These are phyloP conservation scores for Conchocele bisecta DNA, from an alignment of 2,888 invertebrate genomes.

Conservation along the genomic window DNA sequence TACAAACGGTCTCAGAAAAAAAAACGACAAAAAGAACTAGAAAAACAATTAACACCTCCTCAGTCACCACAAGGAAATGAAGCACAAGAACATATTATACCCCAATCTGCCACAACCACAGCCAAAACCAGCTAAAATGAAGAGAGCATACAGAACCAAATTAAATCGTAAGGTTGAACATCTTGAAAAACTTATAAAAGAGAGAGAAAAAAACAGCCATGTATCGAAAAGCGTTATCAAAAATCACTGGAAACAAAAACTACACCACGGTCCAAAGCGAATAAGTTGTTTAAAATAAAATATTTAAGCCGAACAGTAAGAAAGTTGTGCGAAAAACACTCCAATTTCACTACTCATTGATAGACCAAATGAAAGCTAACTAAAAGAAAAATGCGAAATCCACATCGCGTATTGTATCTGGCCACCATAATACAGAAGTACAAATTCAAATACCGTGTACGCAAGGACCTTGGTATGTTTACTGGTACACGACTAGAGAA, in stretches of 20 bases:
- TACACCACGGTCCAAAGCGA: conserved; percentile 4
- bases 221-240: conserved; percentile 11
- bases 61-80: too few species aligned
- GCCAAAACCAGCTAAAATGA: too few species aligned
- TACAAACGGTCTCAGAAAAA: too few species aligned
- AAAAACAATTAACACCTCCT: too few species aligned
- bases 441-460: background rate
- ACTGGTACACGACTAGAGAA: background rate
- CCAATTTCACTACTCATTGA: conserved; percentile 4
- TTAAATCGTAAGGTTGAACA: background rate
- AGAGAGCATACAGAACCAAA: too few species aligned
- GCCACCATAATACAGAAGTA: conserved; percentile 20
- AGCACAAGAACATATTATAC: too few species aligned
- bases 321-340: conserved; percentile 14
- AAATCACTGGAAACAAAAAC: background rate
- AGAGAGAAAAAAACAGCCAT: background rate
- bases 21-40: too few species aligned
- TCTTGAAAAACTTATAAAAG: background rate
- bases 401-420: background rate
- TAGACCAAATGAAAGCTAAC: background rate
- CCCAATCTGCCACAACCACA: too few species aligned
- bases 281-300: too few species aligned
- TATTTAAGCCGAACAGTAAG: too few species aligned
- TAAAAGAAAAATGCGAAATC: background rate
- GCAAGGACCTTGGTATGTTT: conserved; percentile 2